Base-by-base conservation (phyloP, 2,888 invertebrate genomes). In the Caradrina clavipalpis region DNA sequence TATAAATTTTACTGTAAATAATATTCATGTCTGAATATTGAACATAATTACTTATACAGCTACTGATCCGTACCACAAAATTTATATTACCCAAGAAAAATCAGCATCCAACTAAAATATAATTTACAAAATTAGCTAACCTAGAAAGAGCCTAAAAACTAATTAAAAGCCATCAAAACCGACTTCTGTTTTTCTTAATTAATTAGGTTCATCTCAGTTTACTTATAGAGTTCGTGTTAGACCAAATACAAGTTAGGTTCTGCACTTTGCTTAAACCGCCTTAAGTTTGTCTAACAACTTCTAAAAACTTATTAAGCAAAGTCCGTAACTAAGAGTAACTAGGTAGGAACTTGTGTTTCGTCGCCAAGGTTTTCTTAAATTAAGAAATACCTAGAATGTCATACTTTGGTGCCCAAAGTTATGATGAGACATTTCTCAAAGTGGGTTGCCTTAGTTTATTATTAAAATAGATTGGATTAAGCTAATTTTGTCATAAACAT, bases 141-240 rank as follows among this genome's bases (percentile, higher is more conserved):
- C 61, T 56, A 57, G n/a, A 61, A 59, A 53, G 45, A 45, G 35
- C 21, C 31, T 54, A 39, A 51, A 57, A 57, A 58, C 64, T 42
- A 65, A 72, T 61, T 65, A 31, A 8, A 66, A 73, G 35, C 45
- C 26, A 19, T 67, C 10, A 62, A 64, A 79, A 62, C 50, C 5
- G 55, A 64, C 39, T 73, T 69, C 31, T 63, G 31, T 62, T 69
- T 78, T 77, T 74, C 74, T 78, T 69, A 69, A 74, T 78, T 73
- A 78, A 78, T 74, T 59, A 69, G 39, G 51, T 65, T 69, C 58
- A 21, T 61, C 67, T 75, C 54, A 63, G 68, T 70, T 77, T 71
- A 63, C 70, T 45, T 63, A 51, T 26, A 50, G 31, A 71, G 73
- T 79, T 76, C 73, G 55, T 69, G 53, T 57, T 47, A 78, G 65